Base-by-base conservation (phyloP, 2,797 vertebrate species). In the Fistularia tabacaria region DNA sequence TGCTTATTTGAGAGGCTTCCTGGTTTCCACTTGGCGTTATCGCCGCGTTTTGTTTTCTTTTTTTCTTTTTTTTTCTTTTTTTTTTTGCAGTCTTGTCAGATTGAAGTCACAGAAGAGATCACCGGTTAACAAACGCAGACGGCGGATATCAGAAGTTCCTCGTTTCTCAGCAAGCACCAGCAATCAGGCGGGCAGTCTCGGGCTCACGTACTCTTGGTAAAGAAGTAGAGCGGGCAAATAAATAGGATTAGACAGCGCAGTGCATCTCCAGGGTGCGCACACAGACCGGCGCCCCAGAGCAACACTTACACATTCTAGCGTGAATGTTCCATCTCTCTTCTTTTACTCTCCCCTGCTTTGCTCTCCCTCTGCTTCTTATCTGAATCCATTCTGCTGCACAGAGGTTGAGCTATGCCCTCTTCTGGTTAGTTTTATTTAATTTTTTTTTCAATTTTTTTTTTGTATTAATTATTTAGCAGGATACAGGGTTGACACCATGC, bases 211-310 rank as follows among this genome's bases (percentile, higher is more conserved):
- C 76, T 84, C 25, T 25, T 25, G 25, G 65, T 76, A 78, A 72
- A 75, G 69, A 69, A 74, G 52, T 62, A 51, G 51, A 82, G 54
- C 36, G 36, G 54, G 55, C 57, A 76, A 81, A 82, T 76, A 84
- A 80, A 85, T 82, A 63, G 62, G 80, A 81, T 69, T 68, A 80
- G 81, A 87, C 85, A 79, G 76, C 62, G 46, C 65, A 73, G 77
- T 74, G 78, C 76, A 77, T 82, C 79, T 76, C 69, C 77, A 74
- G 84, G 73, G 58, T 71, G 75, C 76, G 73, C 54, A 65, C 68
- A 73, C 14, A 71, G 56, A 64, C 73, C 59, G 57, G 55, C 73
- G 77, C 72, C 74, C 61, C 42, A 12, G 73, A 81, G 77, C 76
- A 73, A 73, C 50, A 66, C 74, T 74, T 74, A 71, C 70, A 73